Base-by-base conservation (phyloP, 1,140 invertebrate species). In the Diachasmimorpha longicaudata region DNA sequence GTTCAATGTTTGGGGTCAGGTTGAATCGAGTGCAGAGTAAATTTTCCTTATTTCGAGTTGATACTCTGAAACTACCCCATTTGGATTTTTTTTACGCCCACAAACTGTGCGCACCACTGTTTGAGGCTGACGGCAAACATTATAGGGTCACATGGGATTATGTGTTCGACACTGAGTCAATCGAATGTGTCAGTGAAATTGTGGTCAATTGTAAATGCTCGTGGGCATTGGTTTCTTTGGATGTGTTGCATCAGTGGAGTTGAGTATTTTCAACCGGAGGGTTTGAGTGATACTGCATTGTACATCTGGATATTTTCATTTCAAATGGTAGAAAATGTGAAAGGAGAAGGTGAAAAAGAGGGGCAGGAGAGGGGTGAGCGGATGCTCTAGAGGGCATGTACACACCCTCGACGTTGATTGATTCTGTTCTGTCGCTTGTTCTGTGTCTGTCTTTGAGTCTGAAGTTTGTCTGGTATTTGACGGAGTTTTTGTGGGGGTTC, bases 31-130 rank as follows among this genome's bases (percentile, higher is more conserved):
- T 76, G 77, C 76, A 77, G 72, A 77, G 70, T 72, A 80, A 81
- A 79, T 69, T 67, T 77, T 81, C 66, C 77, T 81, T 81, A 79
- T 79, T 79, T 79, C 68, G 73, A 78, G 63, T 66, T 31, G 25
- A 36, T 66, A 66, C 25, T 36, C 63, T 66, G 10, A 25, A 31
- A n/a, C 25, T 66, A 1, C 23, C 2, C 4, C 36, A 5, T 13
- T 21, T 66, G 21, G 23, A 9, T 14, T 14, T 36, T 66, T 31
- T 66, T 66, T 31, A 11, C 13, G 11, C 58, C n/a, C 25, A 9
- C 19, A 58, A 58, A 58, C 14, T 21, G 52, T n/a, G 52, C 21
- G 52, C 19, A n/a, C 52, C 4, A 58, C n/a, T 31, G 55, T 58
- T 2, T 23, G 10, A 25, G 23, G 2, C 31, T 36, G 23, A 66